Evolutionary conservation across 2,113 vertebrate genomes (phyloP), one percentile per base, ranked within the genome.

Genomic region (Triplophysa siluroides): DNA sequence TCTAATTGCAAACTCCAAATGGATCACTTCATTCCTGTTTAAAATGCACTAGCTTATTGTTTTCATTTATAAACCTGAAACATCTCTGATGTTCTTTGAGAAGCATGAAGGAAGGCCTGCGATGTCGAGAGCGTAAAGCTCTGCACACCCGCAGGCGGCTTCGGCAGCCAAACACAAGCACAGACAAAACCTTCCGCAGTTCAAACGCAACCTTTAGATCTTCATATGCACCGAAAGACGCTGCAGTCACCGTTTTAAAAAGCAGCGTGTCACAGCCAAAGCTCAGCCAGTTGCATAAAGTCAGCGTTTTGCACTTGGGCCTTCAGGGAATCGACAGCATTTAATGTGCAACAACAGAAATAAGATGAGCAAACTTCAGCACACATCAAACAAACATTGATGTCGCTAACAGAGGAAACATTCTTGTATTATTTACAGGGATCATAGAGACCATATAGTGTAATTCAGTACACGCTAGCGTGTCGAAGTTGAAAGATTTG

Each of bases 271-370:
- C 77, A 83, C 80, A 81, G 77, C 47, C 82, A 83, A 81, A 77
- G 78, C 76, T 85, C 83, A 61, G 47, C 73, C 23, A 76, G 83
- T 89, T 90, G 87, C 86, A 84, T 88, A 88, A 89, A 86, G 81
- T 81, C 86, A 73, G 79, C 41, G 47, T 64, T 43, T 67, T 29
- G 72, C 73, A 58, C 21, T 60, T 33, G 9, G 24, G 76, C 14
- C 64, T 70, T 69, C 66, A 21, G 33, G 69, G 41, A 16, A 50
- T 62, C 77, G n/a, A 19, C 43, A n/a, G 68, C 41, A 64, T 6
- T 54, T 16, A 29, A 50, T 52, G 23, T 50, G 45, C 4, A 58
- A 72, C 52, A 72, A 73, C 5, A 60, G 70, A 73, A 73, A 21
- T 38, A 19, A 21, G 26, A 21, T 18, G 38, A 71, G 69, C 50